Evolutionary conservation across 2,797 vertebrate genomes (phyloP), one percentile per base, ranked within the genome.

Genomic region (Columba guinea): DNA sequence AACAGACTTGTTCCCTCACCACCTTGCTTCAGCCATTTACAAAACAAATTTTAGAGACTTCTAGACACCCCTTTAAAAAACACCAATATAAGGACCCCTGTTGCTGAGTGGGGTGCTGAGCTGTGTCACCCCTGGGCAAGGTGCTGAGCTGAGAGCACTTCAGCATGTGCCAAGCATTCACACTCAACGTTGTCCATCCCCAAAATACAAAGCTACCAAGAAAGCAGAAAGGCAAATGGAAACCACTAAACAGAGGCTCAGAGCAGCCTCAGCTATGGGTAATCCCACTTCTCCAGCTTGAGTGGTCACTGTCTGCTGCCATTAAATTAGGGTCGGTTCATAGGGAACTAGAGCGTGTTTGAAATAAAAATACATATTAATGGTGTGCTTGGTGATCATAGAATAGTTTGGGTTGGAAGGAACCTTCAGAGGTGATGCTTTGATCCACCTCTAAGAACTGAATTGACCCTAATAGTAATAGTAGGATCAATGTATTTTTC

Each of bases 31-130:
- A 41, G 13, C 28, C 82, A 35, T n/a, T 71, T 87, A 69, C 34
- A 64, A 80, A 9, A 70, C 7, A 81, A 63, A 76, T 49, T 69
- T 73, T 35, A 55, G 48, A 24, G 46, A 2, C 17, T 55, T 65
- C 23, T 39, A n/a, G 53, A 39, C 3, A 44, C 1, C 5, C 19
- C 70, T 71, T 14, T 23, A 12, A 16, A 64, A 12, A 0, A 0
- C 7, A 78, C 4, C 24, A 65, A 5, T 17, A 7, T 7, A 30
- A 75, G 22, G 30, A 48, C 5, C 27, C 11, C 16, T 75, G 23
- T 32, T 77, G 26, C 39, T 35, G 24, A 4, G 3, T 1, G 10
- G 62, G 53, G 11, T 51, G 46, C 51, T 74, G 64, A 34, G 23
- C n/a, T 48, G 44, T 18, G 19, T 35, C 65, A 30, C 2, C 44